phyloP scores from a whole-genome alignment of 2,888 invertebrate genomes.

The Mimumesa dahlbomi region DNA sequence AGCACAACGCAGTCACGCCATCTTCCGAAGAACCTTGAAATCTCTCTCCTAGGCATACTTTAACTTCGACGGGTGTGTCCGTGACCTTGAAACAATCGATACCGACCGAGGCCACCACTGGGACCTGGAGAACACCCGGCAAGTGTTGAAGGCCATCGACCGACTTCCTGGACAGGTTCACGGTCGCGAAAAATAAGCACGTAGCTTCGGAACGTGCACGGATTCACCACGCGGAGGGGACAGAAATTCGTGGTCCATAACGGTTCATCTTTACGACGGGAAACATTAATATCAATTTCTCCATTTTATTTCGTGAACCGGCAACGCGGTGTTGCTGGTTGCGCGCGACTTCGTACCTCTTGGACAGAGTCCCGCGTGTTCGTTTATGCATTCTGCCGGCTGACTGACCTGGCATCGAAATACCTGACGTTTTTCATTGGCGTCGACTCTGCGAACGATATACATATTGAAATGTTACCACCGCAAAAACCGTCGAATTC shows the following conservation, averaged over 20 bases:
- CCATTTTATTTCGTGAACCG: no score
- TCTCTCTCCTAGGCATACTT: slow-evolving; percentile 17
- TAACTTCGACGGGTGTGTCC: slow-evolving; percentile 18
- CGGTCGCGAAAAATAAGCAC: slow-evolving; percentile 1
- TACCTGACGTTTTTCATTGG: no score
- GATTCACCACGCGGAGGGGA: background rate
- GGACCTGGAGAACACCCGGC: slow-evolving; percentile 8
- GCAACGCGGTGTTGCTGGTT: no score
- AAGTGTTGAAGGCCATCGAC: slow-evolving; percentile 32
- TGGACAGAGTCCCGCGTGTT: no score
- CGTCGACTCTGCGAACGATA: no score
- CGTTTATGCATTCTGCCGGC: no score
- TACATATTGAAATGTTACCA: no score
- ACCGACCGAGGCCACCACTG: slow-evolving; percentile 36
- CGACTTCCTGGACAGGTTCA: slow-evolving; percentile 28
- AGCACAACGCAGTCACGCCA: slow-evolving; percentile 48
- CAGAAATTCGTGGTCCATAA: slow-evolving; percentile 22
- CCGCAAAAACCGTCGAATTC: no score
- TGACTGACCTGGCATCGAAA: no score
- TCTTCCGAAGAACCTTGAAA: slow-evolving; percentile 35
- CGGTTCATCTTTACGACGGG: slow-evolving; percentile 18
- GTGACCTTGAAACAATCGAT: slow-evolving; percentile 24
- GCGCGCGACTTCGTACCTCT: no score
- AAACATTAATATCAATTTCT: slow-evolving; percentile 5
- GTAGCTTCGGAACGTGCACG: background rate